Evolutionary conservation across 2,113 vertebrate genomes (phyloP).

Genomic region (Eclectus roratus): DNA sequence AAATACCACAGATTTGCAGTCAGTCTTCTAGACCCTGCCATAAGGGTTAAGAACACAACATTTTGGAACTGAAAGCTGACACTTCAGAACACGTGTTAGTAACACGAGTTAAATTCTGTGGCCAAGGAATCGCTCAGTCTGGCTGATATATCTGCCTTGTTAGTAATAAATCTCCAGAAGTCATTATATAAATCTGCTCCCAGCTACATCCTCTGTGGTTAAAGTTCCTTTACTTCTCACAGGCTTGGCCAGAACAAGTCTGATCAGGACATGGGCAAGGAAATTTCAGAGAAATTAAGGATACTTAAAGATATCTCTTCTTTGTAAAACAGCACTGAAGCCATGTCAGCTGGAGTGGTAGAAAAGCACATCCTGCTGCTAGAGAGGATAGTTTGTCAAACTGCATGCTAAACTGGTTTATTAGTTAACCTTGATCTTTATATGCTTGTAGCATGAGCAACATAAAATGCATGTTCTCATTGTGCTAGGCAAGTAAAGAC

Average conservation of each 20-base stretch:
- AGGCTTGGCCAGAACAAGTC: background rate
- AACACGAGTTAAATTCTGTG: constrained; percentile 14
- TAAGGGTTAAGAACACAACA: background rate
- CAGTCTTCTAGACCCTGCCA: background rate
- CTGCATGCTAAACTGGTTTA: background rate
- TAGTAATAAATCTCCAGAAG: constrained; percentile 24
- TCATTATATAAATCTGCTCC: constrained; percentile 15
- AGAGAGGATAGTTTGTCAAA: background rate
- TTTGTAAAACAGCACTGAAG: background rate
- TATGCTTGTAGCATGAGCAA: background rate
- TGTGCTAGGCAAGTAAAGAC: background rate
- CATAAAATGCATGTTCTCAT: background rate
- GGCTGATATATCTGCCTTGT: background rate
- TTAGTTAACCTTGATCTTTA: background rate
- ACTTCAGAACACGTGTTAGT: background rate
- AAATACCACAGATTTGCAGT: background rate
- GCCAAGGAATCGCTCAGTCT: background rate
- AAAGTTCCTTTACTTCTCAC: background rate
- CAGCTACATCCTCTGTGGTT: constrained; percentile 1
- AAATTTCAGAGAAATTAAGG: background rate
- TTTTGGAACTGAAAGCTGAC: background rate
- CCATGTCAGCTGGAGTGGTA: background rate
- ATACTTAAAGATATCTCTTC: background rate
- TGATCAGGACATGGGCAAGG: background rate
- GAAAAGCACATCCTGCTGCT: background rate